These are phyloP conservation scores for Drosophila seguyi DNA, from an alignment of 1,140 invertebrate genomes.

Conservation along the genomic window DNA sequence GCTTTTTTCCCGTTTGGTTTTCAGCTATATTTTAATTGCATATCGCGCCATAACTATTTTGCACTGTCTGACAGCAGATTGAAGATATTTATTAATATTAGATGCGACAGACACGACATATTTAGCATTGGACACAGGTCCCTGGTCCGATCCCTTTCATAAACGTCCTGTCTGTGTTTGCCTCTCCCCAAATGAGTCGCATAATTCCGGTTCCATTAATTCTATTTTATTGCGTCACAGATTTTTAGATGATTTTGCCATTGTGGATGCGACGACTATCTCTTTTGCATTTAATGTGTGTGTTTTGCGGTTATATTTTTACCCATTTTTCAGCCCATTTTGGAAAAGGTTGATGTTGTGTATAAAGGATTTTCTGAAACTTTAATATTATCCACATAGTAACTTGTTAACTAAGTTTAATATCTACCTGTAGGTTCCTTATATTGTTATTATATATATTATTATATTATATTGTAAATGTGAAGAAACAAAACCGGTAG, in stretches of 20 bases:
- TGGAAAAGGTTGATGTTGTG: constrained; percentile 22
- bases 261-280: constrained; percentile 39
- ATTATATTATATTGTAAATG: too few relatives aligned
- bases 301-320: constrained; percentile 19
- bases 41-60: constrained; percentile 83
- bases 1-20: constrained; percentile 67
- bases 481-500: too few relatives aligned
- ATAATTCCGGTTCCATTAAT: constrained; percentile 79
- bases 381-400: too few relatives aligned
- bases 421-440: too few relatives aligned
- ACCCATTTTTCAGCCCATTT: constrained; percentile 25
- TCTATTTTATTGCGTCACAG: constrained; percentile 80
- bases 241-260: constrained; percentile 68
- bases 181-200: constrained; percentile 50
- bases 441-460: too few relatives aligned
- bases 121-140: constrained; percentile 39
- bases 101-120: constrained; percentile 65
- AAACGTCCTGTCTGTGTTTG: constrained; percentile 18
- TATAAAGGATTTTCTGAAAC: too few relatives aligned
- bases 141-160: constrained; percentile 22
- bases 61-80: constrained; percentile 76
- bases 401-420: neutral
- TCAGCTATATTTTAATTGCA: constrained; percentile 84
- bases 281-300: constrained; percentile 12
- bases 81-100: constrained; percentile 84